Base-by-base conservation (phyloP, 2,888 invertebrate species). In the Apeira syringaria region DNA sequence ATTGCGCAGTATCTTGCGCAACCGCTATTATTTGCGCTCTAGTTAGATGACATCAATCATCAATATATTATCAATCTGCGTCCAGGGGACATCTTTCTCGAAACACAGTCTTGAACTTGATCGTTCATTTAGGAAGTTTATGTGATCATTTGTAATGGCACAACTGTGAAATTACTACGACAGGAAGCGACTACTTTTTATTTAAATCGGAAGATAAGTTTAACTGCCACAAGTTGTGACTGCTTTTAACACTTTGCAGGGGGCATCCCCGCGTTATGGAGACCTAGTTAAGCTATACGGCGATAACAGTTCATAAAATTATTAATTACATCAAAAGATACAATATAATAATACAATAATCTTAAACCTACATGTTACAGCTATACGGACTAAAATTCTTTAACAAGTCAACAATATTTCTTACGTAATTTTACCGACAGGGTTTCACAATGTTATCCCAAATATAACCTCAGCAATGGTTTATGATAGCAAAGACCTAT, bases 281-380 rank as follows among this genome's bases (percentile, higher is more conserved):
- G 15, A 33, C 29, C 44, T 50, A 49, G 41, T 29, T 53, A 58
- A 60, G 48, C 50, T 59, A 64, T 48, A 61, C 49, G 56, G 20
- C 42, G 53, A 60, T 80, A 81, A 82, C 82, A 78, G 67, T 72
- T 75, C 70, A 67, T 82, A 80, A 64, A 81, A 73, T 72, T 71
- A 74, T 72, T 68, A 59, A 79, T 74, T 74, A 76, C 64, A 80
- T 45, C 44, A 71, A 63, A 74, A 73, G 71, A 71, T 45, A 61
- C 71, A 73, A 45, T n/a, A n/a, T n/a, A n/a, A n/a, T n/a, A n/a
- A n/a, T n/a, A n/a, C n/a, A 62, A 53, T 59, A 65, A 64, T 32
- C 39, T 46, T 49, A 47, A 10, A 5, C 8, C 56, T 61, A 61
- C 22, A 59, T 51, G 57, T 56, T 54, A 56, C 50, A 58, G 50